phyloP scores from a whole-genome alignment of 1,140 invertebrate species.

The Monochamus saltuarius region DNA sequence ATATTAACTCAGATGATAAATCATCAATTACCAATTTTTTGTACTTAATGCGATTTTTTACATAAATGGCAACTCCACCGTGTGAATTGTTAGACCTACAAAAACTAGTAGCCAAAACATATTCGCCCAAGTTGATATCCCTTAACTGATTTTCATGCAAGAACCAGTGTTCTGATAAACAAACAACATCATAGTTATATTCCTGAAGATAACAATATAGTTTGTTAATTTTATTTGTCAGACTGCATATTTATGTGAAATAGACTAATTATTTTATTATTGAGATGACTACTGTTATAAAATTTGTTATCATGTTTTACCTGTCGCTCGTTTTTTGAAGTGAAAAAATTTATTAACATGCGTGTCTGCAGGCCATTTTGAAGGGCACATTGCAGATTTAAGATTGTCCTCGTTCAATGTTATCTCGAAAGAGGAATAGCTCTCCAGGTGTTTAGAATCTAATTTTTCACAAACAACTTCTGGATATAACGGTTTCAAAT shows the following conservation, averaged over 20 bases:
- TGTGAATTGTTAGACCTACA: background rate
- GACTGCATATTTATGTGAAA: slow-evolving; percentile 11
- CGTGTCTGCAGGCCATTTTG: no score
- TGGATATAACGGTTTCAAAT: no score
- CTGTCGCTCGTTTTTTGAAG: no score
- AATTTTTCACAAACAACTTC: no score
- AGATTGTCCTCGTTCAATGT: no score
- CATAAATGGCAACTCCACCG: slow-evolving; percentile 5
- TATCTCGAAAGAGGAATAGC: no score
- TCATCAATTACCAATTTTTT: background rate
- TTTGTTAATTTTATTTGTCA: slow-evolving; percentile 3
- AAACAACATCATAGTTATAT: slow-evolving; percentile 1
- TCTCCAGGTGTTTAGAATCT: no score
- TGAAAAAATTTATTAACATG: no score
- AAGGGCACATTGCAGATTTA: no score
- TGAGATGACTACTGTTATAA: no score
- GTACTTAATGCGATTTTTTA: background rate
- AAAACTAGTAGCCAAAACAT: background rate
- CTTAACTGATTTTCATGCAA: background rate
- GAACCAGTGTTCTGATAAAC: slow-evolving; percentile 1
- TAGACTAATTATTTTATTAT: background rate
- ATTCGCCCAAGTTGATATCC: background rate
- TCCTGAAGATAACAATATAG: background rate
- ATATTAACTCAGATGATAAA: background rate
- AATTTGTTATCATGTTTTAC: no score